phyloP scores from a whole-genome alignment of 2,888 invertebrate genomes.

The Netelia fuscicornis region DNA sequence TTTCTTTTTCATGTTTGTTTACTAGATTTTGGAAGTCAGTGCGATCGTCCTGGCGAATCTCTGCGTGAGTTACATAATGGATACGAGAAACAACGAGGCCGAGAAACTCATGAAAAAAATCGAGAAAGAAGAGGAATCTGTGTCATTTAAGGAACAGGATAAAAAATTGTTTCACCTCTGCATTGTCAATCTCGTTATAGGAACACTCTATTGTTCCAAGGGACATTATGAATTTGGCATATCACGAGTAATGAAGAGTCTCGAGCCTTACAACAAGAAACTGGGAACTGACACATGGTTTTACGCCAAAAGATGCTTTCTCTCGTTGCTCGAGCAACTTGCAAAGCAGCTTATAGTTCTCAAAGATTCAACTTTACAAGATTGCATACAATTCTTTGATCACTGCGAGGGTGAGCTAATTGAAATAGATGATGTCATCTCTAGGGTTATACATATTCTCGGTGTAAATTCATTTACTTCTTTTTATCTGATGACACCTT shows the following conservation, averaged over 20 bases:
- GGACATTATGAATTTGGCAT: constrained; percentile 99
- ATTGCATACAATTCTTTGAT: constrained; percentile 95
- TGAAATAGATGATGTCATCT: not conserved
- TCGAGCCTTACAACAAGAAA: constrained; percentile 97
- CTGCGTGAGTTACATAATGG: constrained; percentile 99
- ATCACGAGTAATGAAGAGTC: constrained; percentile 97
- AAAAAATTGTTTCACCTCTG: constrained; percentile 98
- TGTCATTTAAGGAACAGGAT: constrained; percentile 96
- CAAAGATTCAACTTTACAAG: constrained; percentile 94
- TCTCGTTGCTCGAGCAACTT: constrained; percentile 96
- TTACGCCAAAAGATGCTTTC: constrained; percentile 97
- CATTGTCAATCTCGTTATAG: constrained; percentile 99
- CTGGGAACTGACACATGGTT: constrained; percentile 99
- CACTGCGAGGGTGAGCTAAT: constrained; percentile 90
- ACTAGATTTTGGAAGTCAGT: constrained; percentile 95
- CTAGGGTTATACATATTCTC: constrained; percentile 56
- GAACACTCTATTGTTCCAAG: constrained; percentile 99
- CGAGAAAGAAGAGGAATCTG: constrained; percentile 98
- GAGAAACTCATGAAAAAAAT: constrained; percentile 99
- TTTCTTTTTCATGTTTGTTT: not conserved
- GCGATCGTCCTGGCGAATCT: constrained; percentile 99
- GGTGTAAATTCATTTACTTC: constrained; percentile 20
- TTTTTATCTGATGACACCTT: constrained; percentile 44
- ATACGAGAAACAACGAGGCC: constrained; percentile 99
- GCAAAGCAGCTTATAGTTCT: constrained; percentile 96